Evolutionary conservation across 2,113 vertebrate genomes (phyloP).

Genomic region (Nanorana parkeri): DNA sequence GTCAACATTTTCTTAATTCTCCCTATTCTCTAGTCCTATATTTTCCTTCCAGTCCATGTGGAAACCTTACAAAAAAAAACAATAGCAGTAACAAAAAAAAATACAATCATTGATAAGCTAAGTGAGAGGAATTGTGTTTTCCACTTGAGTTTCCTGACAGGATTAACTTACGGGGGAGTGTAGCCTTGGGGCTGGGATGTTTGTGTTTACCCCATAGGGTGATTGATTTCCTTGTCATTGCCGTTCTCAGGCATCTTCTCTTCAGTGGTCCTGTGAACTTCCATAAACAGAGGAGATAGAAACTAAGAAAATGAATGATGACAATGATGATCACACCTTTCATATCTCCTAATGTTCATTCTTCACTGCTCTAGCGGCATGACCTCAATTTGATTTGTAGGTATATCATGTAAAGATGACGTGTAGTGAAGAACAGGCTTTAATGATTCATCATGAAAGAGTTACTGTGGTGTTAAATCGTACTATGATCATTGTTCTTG

Average conservation of each 20-base stretch:
- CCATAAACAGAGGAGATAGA: conserved; percentile 26
- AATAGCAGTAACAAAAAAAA: neutral
- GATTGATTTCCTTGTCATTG: conserved; percentile 53
- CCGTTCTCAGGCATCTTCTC: conserved; percentile 39
- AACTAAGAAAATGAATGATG: conserved; percentile 42
- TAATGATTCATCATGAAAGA: conserved; percentile 1
- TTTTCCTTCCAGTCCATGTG: conserved; percentile 3
- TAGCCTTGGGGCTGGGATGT: conserved; percentile 37
- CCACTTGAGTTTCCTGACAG: conserved; percentile 25
- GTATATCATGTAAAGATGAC: conserved; percentile 3
- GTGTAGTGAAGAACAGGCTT: neutral
- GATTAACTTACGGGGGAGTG: conserved; percentile 29
- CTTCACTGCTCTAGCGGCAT: neutral
- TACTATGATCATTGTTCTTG: too few species aligned
- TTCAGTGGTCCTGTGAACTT: conserved; percentile 31
- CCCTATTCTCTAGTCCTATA: neutral
- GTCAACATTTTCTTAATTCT: conserved; percentile 8
- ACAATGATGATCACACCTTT: conserved; percentile 24
- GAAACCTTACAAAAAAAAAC: conserved; percentile 2
- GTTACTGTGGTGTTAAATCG: too few species aligned
- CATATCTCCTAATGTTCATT: conserved; percentile 12
- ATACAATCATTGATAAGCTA: neutral
- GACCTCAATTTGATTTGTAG: conserved; percentile 35
- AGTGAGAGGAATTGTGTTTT: conserved; percentile 31
- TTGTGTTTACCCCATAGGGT: conserved; percentile 51